Conservation (phyloP, 37 sponge, comb jelly and placozoan species). For the Haliclona indistincta region DNA sequence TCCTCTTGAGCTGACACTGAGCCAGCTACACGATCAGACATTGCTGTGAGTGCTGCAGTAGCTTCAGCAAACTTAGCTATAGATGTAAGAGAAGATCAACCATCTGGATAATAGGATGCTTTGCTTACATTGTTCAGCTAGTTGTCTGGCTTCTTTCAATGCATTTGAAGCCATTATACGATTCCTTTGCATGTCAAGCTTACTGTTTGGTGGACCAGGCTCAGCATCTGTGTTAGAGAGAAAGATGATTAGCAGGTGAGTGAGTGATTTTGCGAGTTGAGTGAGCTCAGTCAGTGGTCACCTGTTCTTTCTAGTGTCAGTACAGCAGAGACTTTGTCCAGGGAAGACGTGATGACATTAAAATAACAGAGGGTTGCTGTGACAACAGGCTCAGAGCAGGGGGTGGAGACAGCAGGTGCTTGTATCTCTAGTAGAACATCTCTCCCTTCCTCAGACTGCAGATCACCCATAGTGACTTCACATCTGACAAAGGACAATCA, state of each 20-base stretch:
- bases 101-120: background rate
- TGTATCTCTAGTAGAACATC: slow-evolving; percentile 79
- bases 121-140: slow-evolving; percentile 59
- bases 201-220: slow-evolving; percentile 24
- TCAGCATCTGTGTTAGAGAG: slow-evolving; percentile 28
- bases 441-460: slow-evolving; percentile 91
- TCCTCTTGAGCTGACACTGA: slow-evolving; percentile 14
- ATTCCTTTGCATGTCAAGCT: slow-evolving; percentile 73
- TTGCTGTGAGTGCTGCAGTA: slow-evolving; percentile 11
- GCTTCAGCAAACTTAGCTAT: slow-evolving; percentile 41
- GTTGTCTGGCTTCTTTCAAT: slow-evolving; percentile 66
- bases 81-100: background rate
- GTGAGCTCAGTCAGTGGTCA: background rate
- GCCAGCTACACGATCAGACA: slow-evolving; percentile 9
- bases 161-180: slow-evolving; percentile 57
- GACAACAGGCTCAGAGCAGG: slow-evolving; percentile 17
- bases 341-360: slow-evolving; percentile 77
- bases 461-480: slow-evolving; percentile 78
- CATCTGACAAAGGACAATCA: slow-evolving; percentile 16
- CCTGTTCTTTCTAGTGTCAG: slow-evolving; percentile 50
- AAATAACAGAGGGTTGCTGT: slow-evolving; percentile 75
- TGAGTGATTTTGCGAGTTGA: no score
- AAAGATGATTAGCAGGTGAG: background rate
- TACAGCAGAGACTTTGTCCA: slow-evolving; percentile 45
- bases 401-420: slow-evolving; percentile 47